Conservation (phyloP, 1,140 invertebrate genomes). For the Drosophila setifemur region DNA sequence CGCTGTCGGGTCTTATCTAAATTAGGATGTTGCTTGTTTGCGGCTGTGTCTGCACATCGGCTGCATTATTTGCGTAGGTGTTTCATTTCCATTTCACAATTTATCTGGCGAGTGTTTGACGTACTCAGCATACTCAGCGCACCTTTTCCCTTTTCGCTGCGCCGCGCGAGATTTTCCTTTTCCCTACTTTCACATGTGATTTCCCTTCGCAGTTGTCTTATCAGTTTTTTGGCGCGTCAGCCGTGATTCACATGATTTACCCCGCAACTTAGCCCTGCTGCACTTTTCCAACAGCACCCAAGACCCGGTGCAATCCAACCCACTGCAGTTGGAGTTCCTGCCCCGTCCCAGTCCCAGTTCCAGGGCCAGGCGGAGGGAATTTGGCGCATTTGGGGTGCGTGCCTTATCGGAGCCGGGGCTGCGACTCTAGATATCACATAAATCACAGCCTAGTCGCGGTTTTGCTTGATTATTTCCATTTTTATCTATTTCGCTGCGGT, state of each 20-base stretch:
- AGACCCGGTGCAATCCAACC: constrained; percentile 6
- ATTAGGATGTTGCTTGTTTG: constrained; percentile 80
- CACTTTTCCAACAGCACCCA: constrained; percentile 24
- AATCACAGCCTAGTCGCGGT: constrained; percentile 72
- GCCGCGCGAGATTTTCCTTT: constrained; percentile 36
- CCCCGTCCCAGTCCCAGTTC: no score
- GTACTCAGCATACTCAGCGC: constrained; percentile 38
- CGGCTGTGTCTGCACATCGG: constrained; percentile 72
- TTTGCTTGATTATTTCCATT: constrained; percentile 61
- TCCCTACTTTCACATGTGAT: constrained; percentile 69
- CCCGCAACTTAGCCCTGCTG: constrained; percentile 8
- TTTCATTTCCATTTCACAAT: constrained; percentile 82
- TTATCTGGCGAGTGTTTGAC: constrained; percentile 70
- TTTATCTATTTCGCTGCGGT: constrained; percentile 71
- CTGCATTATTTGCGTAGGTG: constrained; percentile 79
- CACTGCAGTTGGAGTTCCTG: constrained; percentile 27
- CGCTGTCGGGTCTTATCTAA: constrained; percentile 73
- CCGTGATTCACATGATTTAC: constrained; percentile 55
- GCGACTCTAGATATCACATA: constrained; percentile 69
- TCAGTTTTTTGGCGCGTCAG: constrained; percentile 51
- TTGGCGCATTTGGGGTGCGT: constrained; percentile 55
- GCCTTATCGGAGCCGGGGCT: constrained; percentile 59
- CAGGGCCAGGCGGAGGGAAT: neutral
- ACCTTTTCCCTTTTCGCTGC: constrained; percentile 52
- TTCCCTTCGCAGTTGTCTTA: constrained; percentile 61